These are phyloP conservation scores for Xiphophorus couchianus DNA, from an alignment of 2,113 vertebrate species.

Conservation along the genomic window DNA sequence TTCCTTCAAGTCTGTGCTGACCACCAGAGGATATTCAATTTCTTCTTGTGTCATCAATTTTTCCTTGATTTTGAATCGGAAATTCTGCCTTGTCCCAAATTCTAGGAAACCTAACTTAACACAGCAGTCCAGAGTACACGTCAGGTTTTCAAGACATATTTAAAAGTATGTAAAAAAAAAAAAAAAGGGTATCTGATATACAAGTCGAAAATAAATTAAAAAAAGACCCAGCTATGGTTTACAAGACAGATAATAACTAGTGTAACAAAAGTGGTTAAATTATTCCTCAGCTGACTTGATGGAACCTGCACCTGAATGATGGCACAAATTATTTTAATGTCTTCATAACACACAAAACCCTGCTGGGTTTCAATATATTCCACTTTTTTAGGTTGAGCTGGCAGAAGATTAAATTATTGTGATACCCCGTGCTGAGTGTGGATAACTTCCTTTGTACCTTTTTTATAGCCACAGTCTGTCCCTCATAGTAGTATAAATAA, in stretches of 20 bases:
- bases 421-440: too few species aligned
- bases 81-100: not conserved
- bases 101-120: not conserved
- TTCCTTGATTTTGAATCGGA: not conserved
- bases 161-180: not conserved
- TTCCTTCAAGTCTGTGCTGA: not conserved
- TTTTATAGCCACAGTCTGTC: too few species aligned
- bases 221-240: too few species aligned
- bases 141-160: not conserved
- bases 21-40: not conserved
- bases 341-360: too few species aligned
- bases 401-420: too few species aligned
- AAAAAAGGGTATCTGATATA: too few species aligned
- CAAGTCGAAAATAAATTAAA: too few species aligned
- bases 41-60: not conserved
- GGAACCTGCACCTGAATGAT: not conserved
- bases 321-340: not conserved
- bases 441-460: too few species aligned
- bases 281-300: not conserved
- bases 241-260: too few species aligned
- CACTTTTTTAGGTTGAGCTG: too few species aligned
- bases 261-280: not conserved
- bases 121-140: not conserved
- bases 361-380: too few species aligned
- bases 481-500: too few species aligned